Evolutionary conservation across 2,888 invertebrate genomes (phyloP).

Genomic region (Tipula unca): DNA sequence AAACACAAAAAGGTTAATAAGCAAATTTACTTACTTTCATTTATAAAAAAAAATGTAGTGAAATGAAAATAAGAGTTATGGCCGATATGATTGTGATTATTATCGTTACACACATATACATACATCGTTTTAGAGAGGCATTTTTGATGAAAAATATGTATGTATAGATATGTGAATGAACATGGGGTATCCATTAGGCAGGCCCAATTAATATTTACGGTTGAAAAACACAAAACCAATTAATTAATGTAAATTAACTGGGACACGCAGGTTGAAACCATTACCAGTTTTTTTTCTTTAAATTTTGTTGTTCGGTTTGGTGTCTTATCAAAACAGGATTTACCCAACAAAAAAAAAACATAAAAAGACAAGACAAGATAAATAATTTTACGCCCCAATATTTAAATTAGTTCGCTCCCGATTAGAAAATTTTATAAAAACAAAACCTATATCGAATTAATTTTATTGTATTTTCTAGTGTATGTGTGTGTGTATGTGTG

Average conservation of each 20-base stretch:
- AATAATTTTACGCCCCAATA: background rate
- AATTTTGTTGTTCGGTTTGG: background rate
- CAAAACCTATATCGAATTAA: background rate
- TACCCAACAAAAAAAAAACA: background rate
- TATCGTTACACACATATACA: background rate
- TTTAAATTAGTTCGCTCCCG: background rate
- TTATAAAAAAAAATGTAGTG: background rate
- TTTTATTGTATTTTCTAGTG: no score
- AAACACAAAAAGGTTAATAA: background rate
- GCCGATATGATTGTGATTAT: background rate
- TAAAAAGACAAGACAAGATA: background rate
- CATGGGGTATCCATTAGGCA: background rate
- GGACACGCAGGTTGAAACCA: background rate
- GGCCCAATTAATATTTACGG: background rate
- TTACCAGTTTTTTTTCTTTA: background rate
- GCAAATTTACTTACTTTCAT: background rate
- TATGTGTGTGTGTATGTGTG: no score
- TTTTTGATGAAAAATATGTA: background rate
- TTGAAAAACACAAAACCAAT: background rate
- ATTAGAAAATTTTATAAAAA: background rate
- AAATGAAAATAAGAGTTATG: background rate
- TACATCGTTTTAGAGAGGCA: background rate
- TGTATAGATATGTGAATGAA: background rate
- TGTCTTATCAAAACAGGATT: slow-evolving; percentile 8
- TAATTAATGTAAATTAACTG: background rate